A percentile compares a stretch with the other conserved stretches of the same genome.
These are phyloP conservation scores for Zelostemma sp. DNA, from an alignment of 1,140 invertebrate species.

Conservation along the genomic window DNA sequence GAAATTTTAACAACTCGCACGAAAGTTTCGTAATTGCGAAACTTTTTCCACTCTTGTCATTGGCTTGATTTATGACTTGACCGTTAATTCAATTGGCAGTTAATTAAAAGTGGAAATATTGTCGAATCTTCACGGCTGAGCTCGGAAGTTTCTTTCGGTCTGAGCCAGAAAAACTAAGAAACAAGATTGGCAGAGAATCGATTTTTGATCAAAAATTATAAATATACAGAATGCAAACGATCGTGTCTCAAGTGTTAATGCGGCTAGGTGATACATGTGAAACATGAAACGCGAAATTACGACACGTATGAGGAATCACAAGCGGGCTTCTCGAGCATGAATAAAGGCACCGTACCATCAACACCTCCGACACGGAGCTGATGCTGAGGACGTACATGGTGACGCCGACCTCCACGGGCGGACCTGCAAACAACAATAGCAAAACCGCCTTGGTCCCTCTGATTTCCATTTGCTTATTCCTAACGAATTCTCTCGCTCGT, in stretches of 20 bases:
- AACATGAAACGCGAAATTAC: conserved; percentile 44
- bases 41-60: not conserved
- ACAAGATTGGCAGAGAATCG: no score
- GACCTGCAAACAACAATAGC: conserved; percentile 84
- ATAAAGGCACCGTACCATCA: conserved; percentile 86
- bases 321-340: conserved; percentile 58
- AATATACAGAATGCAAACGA: not conserved
- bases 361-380: conserved; percentile 97
- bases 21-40: not conserved
- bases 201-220: no score
- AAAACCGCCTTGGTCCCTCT: conserved; percentile 65
- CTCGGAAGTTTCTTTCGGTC: no score
- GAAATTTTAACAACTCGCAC: no score
- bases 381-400: conserved; percentile 99
- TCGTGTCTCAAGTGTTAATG: not conserved
- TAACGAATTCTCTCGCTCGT: conserved; percentile 15
- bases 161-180: no score
- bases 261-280: conserved; percentile 5
- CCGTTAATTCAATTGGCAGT: not conserved
- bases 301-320: conserved; percentile 47
- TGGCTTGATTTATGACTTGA: not conserved
- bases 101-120: not conserved
- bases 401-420: conserved; percentile 95
- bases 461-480: conserved; percentile 55
- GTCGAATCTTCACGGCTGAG: no score